Evolutionary conservation across 2,888 invertebrate species (phyloP).

Genomic region (Smittia sp.): DNA sequence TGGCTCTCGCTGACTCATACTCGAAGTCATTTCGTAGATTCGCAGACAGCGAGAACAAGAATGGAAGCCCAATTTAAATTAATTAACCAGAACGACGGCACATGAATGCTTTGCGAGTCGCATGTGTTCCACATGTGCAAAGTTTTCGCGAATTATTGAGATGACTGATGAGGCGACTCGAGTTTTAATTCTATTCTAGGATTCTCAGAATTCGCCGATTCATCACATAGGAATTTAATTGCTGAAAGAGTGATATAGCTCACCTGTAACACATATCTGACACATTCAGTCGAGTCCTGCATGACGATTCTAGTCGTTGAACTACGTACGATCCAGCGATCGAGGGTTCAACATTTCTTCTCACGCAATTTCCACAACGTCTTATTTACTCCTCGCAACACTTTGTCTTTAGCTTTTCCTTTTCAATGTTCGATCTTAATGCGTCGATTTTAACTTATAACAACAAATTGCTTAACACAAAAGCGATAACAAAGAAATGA

Average conservation of each 20-base stretch:
- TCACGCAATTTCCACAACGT: not conserved
- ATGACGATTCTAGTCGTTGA: slow-evolving; percentile 37
- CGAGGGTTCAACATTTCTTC: slow-evolving; percentile 30
- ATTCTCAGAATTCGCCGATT: not conserved
- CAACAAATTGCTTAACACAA: slow-evolving; percentile 11
- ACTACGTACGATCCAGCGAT: slow-evolving; percentile 23
- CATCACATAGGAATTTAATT: not conserved
- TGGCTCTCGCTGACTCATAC: not conserved
- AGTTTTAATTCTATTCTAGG: not conserved
- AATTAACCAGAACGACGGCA: slow-evolving; percentile 18
- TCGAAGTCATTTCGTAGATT: not conserved
- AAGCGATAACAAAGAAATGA: slow-evolving; percentile 11
- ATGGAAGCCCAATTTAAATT: slow-evolving; percentile 35
- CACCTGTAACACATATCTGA: slow-evolving; percentile 74
- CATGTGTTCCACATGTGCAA: slow-evolving; percentile 35
- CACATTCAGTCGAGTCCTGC: slow-evolving; percentile 44
- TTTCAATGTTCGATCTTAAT: not conserved
- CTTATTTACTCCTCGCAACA: not conserved
- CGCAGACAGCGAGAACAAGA: not conserved
- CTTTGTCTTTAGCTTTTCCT: not conserved
- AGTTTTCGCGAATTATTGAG: too few relatives aligned
- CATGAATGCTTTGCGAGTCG: not conserved
- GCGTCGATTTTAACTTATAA: not conserved
- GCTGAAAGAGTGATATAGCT: slow-evolving; percentile 2
- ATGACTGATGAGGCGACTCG: too few relatives aligned